Percentiles rank a stretch among this genome's conserved stretches.
Conservation (phyloP, 2,888 invertebrate species). For the Rotaria macrura region DNA sequence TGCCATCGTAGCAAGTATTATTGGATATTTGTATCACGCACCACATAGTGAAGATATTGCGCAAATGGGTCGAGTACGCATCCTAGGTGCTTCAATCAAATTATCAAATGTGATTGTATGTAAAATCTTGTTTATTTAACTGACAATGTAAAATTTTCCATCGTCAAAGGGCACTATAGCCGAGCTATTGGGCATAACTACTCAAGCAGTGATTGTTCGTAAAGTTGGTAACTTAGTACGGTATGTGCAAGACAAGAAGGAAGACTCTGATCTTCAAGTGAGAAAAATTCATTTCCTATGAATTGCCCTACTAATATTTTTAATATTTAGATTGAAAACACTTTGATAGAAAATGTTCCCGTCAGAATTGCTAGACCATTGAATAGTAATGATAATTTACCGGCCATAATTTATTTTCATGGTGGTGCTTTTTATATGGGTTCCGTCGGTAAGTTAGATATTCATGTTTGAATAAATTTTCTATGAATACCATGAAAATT, state of each 20-base stretch:
- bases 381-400: not conserved
- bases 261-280: not conserved
- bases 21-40: not conserved
- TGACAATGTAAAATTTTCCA: not conserved
- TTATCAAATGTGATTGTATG: not conserved
- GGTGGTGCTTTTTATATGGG: constrained; percentile 25
- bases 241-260: not conserved
- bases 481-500: too few relatives aligned
- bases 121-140: not conserved
- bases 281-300: not conserved
- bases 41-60: not conserved
- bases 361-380: not conserved
- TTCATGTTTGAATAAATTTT: not conserved
- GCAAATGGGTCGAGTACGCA: not conserved
- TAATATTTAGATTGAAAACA: not conserved
- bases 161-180: not conserved
- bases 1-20: not conserved
- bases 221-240: not conserved
- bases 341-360: not conserved
- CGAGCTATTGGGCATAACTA: not conserved
- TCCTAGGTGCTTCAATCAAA: not conserved
- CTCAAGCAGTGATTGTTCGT: not conserved
- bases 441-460: not conserved
- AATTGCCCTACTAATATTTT: not conserved
- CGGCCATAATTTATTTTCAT: constrained; percentile 23